Evolutionary conservation across 2,888 invertebrate genomes (phyloP).

Genomic region (Cephus pygmeus): DNA sequence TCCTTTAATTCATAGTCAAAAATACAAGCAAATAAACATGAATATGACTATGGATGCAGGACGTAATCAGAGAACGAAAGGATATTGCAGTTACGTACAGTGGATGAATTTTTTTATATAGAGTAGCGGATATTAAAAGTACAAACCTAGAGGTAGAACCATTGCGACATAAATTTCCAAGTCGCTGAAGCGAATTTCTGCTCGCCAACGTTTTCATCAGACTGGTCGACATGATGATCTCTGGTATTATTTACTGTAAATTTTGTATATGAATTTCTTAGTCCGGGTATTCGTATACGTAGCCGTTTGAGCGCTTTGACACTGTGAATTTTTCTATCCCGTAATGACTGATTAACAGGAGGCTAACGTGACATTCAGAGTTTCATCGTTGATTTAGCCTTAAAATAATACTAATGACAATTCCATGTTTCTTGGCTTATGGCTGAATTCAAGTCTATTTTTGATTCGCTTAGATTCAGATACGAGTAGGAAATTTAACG

Average conservation of each 20-base stretch:
- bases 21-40: background rate
- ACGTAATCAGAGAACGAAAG: background rate
- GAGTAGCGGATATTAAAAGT: background rate
- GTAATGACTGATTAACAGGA: background rate
- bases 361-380: background rate
- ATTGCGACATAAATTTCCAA: slow-evolving; percentile 22
- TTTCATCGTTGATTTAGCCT: background rate
- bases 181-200: slow-evolving; percentile 14
- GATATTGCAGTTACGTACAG: background rate
- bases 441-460: background rate
- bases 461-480: background rate
- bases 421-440: background rate
- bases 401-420: background rate
- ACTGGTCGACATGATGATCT: slow-evolving; percentile 26
- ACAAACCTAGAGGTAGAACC: slow-evolving; percentile 17
- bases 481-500: background rate
- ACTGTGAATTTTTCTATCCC: background rate
- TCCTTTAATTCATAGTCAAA: background rate
- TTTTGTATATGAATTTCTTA: background rate
- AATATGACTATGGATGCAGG: background rate
- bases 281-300: background rate
- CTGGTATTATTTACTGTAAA: background rate
- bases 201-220: slow-evolving; percentile 25
- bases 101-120: background rate
- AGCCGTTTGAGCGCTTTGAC: background rate